These are phyloP conservation scores for Lycaon pictus DNA, from an alignment of 2,113 vertebrate genomes.

Conservation along the genomic window DNA sequence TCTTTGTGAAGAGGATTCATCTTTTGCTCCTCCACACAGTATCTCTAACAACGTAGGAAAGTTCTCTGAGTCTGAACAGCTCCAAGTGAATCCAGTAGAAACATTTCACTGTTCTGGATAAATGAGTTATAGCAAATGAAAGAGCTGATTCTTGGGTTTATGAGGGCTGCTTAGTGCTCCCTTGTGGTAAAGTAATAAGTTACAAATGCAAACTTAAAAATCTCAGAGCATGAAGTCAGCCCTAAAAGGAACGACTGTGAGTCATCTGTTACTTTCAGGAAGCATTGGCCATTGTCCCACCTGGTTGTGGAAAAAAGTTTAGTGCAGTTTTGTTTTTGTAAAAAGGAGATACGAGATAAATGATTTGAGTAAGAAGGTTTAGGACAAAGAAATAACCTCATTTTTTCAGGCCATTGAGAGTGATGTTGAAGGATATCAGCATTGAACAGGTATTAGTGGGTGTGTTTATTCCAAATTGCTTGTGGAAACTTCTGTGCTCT, in stretches of 20 bases:
- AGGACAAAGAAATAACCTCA: not conserved
- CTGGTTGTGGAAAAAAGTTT: not conserved
- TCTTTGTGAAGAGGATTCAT: conserved; percentile 64
- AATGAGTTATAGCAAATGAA: conserved; percentile 77
- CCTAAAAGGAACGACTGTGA: not conserved
- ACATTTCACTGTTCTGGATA: conserved; percentile 23
- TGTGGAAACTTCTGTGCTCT: not conserved
- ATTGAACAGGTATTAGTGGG: not conserved
- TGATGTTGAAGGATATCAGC: not conserved
- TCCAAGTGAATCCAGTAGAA: conserved; percentile 52
- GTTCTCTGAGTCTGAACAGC: conserved; percentile 1
- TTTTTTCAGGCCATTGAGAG: not conserved
- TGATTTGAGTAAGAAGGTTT: not conserved
- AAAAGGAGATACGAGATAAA: not conserved
- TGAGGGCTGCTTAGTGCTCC: conserved; percentile 67
- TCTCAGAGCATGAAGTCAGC: not conserved
- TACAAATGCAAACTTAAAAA: conserved; percentile 59
- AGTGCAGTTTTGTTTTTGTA: not conserved
- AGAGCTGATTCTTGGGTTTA: conserved; percentile 65
- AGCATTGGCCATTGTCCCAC: not conserved
- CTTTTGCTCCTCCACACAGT: not conserved
- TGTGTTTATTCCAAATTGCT: not conserved
- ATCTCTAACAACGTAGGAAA: conserved; percentile 59
- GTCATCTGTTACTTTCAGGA: not conserved
- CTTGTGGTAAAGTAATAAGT: conserved; percentile 73